Percentiles rank a stretch among this genome's conserved stretches.
These are phyloP conservation scores for Anomalospiza imberbis DNA, from an alignment of 2,797 vertebrate genomes.

Conservation along the genomic window DNA sequence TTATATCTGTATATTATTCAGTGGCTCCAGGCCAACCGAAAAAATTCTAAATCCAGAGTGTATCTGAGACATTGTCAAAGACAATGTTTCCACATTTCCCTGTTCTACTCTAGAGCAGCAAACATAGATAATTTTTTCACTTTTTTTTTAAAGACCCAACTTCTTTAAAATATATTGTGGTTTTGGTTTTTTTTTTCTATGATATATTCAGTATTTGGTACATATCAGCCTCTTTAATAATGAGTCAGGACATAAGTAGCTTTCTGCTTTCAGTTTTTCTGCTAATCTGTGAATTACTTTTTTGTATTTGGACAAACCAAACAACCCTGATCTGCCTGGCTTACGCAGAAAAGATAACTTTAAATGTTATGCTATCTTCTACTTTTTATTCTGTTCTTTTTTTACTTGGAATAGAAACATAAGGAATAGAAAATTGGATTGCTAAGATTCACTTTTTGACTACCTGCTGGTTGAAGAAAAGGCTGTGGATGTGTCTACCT, in stretches of 20 bases:
- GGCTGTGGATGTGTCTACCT: not conserved
- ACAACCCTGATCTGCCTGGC: not conserved
- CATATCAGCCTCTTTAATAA: not conserved
- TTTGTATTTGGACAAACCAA: not conserved
- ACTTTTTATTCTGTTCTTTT: not conserved
- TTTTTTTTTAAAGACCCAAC: not conserved
- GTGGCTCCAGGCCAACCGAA: not conserved
- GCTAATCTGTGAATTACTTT: not conserved
- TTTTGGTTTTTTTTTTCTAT: not conserved
- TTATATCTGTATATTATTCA: not conserved
- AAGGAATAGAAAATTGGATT: not conserved
- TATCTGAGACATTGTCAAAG: not conserved
- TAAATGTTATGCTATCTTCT: not conserved
- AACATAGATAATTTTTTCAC: not conserved
- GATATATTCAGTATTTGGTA: not conserved
- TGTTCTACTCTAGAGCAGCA: not conserved
- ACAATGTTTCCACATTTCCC: not conserved
- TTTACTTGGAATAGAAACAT: not conserved
- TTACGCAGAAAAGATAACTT: not conserved
- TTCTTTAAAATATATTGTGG: not conserved
- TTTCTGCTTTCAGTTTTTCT: not conserved
- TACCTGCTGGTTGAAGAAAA: not conserved
- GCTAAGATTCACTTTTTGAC: not conserved
- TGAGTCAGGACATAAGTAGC: not conserved
- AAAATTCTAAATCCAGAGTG: not conserved